Percentiles rank a stretch among this genome's conserved stretches.
Conservation (phyloP, 2,113 vertebrate genomes). For the Zapornia atra region DNA sequence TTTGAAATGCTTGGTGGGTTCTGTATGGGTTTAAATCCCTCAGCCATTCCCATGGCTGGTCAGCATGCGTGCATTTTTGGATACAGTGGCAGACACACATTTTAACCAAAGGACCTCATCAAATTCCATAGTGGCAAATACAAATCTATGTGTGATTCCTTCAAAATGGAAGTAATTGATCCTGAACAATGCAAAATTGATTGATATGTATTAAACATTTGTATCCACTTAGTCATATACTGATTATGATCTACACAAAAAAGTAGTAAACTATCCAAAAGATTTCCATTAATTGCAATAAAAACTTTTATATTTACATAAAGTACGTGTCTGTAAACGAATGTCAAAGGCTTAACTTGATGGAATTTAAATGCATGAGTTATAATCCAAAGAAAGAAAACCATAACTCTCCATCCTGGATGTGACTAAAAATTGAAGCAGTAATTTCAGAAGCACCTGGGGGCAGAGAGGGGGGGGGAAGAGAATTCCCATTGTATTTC, state of each 20-base stretch:
- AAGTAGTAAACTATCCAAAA: not conserved
- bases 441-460: constrained; percentile 15
- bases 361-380: not conserved
- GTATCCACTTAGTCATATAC: not conserved
- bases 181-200: not conserved
- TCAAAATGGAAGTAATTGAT: not conserved
- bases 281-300: not conserved
- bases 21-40: not conserved
- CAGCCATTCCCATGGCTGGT: not conserved
- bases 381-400: not conserved
- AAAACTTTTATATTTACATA: not conserved
- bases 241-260: not conserved
- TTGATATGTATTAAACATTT: not conserved
- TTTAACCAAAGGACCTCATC: not conserved
- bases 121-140: not conserved
- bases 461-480: not conserved
- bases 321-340: not conserved
- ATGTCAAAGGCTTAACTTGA: not conserved
- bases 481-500: not conserved
- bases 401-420: not conserved
- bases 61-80: not conserved
- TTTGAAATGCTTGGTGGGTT: not conserved
- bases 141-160: rapidly evolving
- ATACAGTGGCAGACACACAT: not conserved
- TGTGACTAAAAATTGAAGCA: constrained; percentile 13